Base-by-base conservation (phyloP, 2,888 invertebrate species). In the Aporophyla lueneburgensis region DNA sequence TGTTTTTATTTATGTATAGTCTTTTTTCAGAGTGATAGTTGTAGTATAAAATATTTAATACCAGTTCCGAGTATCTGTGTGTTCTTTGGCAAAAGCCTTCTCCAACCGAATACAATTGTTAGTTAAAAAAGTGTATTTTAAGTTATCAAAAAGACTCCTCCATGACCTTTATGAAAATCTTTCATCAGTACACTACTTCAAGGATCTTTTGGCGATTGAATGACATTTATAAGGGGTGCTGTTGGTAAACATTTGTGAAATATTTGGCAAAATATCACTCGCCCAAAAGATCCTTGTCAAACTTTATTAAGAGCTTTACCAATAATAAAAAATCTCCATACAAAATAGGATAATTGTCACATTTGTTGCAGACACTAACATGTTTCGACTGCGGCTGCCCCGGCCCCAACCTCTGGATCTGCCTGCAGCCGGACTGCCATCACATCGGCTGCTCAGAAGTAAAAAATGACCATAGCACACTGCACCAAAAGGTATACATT, bases 371-470 rank as follows among this genome's bases (percentile, higher is more conserved):
- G 97, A 93, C 93, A 71, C 91, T 96, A 83, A 93, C 96, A 91
- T 99, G 99, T 95, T 97, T 97, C 79, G 97, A 98, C 89, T 99
- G 99, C 90, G 97, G 97, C 58, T 97, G 97, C 84, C 94, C 97
- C 19, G 98, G 98, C 2, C 98, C 98, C 69, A 98, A 98, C 93
- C 97, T 99, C 74, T 99, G 99, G 99, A 97, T 99, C 78, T 99
- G 99, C 91, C 95, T 99, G 75, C 97, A 98, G 90, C 97, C 97
- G 58, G 98, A 98, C 71, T 99, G 99, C 92, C 97, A 97, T 73
- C 98, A 97, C 91, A 97, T 98, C 63, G 98, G 99, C 74, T 99
- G 99, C 95, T 98, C 98, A 5, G 98, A 98, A 93, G 97, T 97
- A 63, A 97, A 97, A 83, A 97, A 98, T 91, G 99, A 99, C 92